These are phyloP conservation scores for Atopsyche davidsoni DNA, from an alignment of 1,140 invertebrate species.

Conservation along the genomic window DNA sequence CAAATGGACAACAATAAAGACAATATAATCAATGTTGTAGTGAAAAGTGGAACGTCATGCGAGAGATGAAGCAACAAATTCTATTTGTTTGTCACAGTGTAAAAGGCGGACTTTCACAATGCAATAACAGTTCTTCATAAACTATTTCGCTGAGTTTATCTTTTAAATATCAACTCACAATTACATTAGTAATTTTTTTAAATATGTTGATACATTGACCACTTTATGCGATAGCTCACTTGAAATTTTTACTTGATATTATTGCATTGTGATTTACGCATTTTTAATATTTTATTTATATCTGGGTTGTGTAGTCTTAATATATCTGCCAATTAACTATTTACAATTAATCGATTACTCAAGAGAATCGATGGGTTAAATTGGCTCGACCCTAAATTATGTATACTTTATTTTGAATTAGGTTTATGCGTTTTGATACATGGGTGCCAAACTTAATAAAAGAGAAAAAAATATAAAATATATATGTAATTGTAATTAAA, in stretches of 20 bases:
- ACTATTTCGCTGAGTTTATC: too few species aligned
- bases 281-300: not conserved
- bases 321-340: slow-evolving; percentile 2
- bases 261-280: not conserved
- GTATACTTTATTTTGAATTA: slow-evolving; percentile 15
- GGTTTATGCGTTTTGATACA: slow-evolving; percentile 26
- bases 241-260: not conserved
- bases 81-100: too few species aligned
- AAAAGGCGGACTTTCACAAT: too few species aligned
- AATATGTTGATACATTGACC: too few species aligned
- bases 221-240: too few species aligned
- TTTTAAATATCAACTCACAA: too few species aligned
- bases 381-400: slow-evolving; percentile 1
- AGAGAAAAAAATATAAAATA: slow-evolving; percentile 13
- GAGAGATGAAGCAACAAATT: too few species aligned
- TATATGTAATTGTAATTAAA: slow-evolving; percentile 25
- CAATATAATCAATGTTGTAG: slow-evolving; percentile 10
- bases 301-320: slow-evolving; percentile 7
- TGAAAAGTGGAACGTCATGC: too few species aligned
- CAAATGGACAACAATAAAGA: slow-evolving; percentile 18
- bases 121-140: too few species aligned
- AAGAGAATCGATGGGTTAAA: not conserved
- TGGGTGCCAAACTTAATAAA: slow-evolving; percentile 30
- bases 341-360: not conserved
- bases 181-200: too few species aligned